Base-by-base conservation (phyloP, 2,888 invertebrate species). In the Nomada hirtipes region DNA sequence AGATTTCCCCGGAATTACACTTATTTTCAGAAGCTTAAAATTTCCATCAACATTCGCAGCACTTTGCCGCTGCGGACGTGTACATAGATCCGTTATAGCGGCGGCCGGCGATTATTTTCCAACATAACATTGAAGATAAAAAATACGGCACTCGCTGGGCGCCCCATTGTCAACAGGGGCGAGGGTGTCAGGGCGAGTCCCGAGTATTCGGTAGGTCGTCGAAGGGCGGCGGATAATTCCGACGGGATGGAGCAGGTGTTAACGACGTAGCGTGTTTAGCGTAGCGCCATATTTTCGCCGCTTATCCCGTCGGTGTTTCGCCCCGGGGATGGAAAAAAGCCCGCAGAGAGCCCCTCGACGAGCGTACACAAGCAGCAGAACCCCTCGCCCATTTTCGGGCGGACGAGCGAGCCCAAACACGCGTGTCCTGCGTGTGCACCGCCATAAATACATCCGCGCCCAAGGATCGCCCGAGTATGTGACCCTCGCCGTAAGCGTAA, bases 201-300 rank as follows among this genome's bases (percentile, higher is more conserved):
- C 15, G 70, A 59, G 52, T 70, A 47, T 72, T 55, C 53, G 68
- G 59, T 36, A 67, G 52, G 23, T 67, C 67, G 63, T 77, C 79
- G 86, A 88, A 83, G 88, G 80, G 87, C 52, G 73, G 61, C 76
- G 73, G 83, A 85, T 87, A 89, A 85, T 87, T 87, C 89, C 88
- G 83, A 87, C 86, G 91, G 89, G 87, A 88, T 83, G 89, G 89
- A 90, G 91, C 91, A 91, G 91, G 91, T 91, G 91, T 90, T 91
- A 91, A 91, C 90, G 91, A 90, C 90, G 86, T 81, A 73, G 76
- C 82, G 88, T 87, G 80, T 87, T 89, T 86, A 85, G 87, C 82
- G 84, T 80, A 70, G 72, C 76, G 82, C 79, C 86, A 85, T 88
- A 89, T 89, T 87, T 88, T 85, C 82, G 74, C 65, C 87, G 87